These are phyloP conservation scores for Orbicella faveolata DNA, from an alignment of 64 coral and sea anemone species.

Conservation along the genomic window DNA sequence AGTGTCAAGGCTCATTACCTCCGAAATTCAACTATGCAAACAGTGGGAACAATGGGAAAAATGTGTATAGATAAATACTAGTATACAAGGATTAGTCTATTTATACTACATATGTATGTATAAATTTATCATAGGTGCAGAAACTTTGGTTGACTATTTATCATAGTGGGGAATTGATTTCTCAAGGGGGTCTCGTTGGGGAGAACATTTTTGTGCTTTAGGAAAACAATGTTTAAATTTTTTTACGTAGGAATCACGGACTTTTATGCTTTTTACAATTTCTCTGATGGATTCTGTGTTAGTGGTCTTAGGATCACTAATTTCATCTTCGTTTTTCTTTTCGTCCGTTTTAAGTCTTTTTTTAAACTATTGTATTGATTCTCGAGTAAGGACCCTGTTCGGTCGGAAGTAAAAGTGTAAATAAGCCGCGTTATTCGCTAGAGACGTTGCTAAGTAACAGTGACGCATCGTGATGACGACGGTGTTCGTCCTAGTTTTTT, in stretches of 20 bases:
- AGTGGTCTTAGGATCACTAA: background rate
- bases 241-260: background rate
- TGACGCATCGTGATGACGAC: background rate
- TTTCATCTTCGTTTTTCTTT: background rate
- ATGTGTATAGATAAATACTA: slow-evolving; percentile 48
- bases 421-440: background rate
- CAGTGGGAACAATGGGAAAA: slow-evolving; percentile 13
- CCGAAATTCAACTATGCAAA: slow-evolving; percentile 29
- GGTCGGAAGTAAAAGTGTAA: background rate
- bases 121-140: background rate
- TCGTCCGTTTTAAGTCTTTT: slow-evolving; percentile 27
- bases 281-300: background rate
- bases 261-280: slow-evolving; percentile 22
- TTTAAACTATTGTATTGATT: slow-evolving; percentile 9
- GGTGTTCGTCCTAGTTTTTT: background rate
- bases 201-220: background rate
- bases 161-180: slow-evolving; percentile 1
- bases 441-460: background rate
- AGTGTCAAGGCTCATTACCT: background rate
- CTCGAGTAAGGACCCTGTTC: background rate
- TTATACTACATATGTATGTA: slow-evolving; percentile 13
- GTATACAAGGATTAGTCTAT: background rate
- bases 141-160: slow-evolving; percentile 17
- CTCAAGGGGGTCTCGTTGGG: background rate
- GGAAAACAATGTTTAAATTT: background rate